phyloP scores from a whole-genome alignment of 1,140 invertebrate genomes.

The Fragariocoptes setiger region DNA sequence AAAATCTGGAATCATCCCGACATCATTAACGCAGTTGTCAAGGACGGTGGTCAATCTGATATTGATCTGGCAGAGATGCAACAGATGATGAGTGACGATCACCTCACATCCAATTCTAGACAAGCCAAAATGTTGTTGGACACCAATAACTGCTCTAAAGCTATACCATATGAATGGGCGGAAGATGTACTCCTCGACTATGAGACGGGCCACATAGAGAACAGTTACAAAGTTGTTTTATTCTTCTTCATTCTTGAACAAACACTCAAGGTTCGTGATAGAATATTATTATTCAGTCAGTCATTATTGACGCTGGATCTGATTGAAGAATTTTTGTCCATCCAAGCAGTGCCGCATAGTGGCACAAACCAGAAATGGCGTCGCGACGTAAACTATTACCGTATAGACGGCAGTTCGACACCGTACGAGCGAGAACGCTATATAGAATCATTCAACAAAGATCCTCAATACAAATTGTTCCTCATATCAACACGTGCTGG shows the following conservation, averaged over 20 bases:
- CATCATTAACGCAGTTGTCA: conserved; percentile 61
- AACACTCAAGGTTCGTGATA: conserved; percentile 49
- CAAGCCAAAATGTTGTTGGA: too few relatives aligned
- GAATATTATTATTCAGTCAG: conserved; percentile 82
- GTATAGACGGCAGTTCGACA: conserved; percentile 76
- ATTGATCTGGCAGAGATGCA: conserved; percentile 57
- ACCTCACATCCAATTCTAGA: too few relatives aligned
- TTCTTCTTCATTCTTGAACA: conserved; percentile 73
- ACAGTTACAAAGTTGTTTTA: conserved; percentile 76
- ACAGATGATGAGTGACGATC: too few relatives aligned
- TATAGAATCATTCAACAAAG: conserved; percentile 85
- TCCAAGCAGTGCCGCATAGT: conserved; percentile 40
- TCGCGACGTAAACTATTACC: conserved; percentile 57
- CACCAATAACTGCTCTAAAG: too few relatives aligned
- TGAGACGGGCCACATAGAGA: conserved; percentile 51
- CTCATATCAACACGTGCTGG: conserved; percentile 60
- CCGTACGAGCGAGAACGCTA: conserved; percentile 73
- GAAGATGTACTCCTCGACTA: conserved; percentile 55
- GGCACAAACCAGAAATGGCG: conserved; percentile 32
- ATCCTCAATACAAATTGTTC: conserved; percentile 66
- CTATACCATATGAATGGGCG: conserved; percentile 29
- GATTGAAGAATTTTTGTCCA: conserved; percentile 75
- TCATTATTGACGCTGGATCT: conserved; percentile 78
- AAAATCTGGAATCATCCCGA: conserved; percentile 99
- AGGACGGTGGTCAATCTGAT: conserved; percentile 31